A percentile compares a stretch with the other conserved stretches of the same genome.
These are phyloP conservation scores for Sarcophaga carnaria DNA, from an alignment of 2,888 invertebrate species.

Conservation along the genomic window DNA sequence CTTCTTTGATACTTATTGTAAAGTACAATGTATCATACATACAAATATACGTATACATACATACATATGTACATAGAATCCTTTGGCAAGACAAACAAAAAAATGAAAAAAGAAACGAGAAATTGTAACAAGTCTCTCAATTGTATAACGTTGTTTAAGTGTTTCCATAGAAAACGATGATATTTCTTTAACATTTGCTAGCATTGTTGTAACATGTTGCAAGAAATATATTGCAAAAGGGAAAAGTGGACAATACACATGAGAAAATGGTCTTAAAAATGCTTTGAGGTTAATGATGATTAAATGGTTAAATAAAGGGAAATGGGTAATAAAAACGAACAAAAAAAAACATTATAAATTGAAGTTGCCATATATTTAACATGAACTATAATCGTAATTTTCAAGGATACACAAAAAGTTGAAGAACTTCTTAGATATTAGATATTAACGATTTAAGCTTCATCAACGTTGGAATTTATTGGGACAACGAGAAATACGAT, in stretches of 20 bases:
- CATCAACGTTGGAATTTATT: too few relatives aligned
- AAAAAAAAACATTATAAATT: background rate
- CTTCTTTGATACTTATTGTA: background rate
- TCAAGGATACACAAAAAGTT: too few relatives aligned
- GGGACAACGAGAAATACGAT: too few relatives aligned
- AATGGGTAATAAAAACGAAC: background rate
- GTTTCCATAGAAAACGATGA: background rate
- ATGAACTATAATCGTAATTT: too few relatives aligned
- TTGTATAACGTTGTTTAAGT: background rate
- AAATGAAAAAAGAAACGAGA: background rate
- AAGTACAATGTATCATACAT: background rate
- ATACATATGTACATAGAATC: background rate
- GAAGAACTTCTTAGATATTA: too few relatives aligned
- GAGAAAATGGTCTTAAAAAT: background rate
- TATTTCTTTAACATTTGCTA: background rate
- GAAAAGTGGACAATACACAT: background rate
- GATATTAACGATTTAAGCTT: too few relatives aligned
- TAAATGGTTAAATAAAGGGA: background rate
- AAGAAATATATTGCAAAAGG: background rate
- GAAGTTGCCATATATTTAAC: background rate
- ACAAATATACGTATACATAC: background rate
- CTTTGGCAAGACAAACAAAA: background rate
- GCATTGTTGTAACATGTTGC: background rate
- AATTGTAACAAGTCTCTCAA: background rate
- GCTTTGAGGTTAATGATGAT: conserved; percentile 15